Conservation (phyloP, 2,888 invertebrate species). For the Oasisia sp. region DNA sequence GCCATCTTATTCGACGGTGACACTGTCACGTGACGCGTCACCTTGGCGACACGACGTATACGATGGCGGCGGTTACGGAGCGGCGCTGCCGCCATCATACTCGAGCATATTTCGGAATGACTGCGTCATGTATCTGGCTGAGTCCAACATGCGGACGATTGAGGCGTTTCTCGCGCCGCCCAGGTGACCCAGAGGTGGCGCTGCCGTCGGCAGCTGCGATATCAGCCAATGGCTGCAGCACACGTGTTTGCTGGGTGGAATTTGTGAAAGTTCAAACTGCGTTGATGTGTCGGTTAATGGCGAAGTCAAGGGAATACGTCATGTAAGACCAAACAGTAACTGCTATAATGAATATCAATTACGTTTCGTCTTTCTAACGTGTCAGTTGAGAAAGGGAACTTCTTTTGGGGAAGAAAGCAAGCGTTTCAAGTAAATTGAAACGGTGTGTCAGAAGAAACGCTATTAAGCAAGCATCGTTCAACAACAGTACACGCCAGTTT, state of each 20-base stretch:
- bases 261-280: neutral
- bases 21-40: slow-evolving; percentile 28
- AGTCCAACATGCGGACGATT: neutral
- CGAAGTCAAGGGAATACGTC: neutral
- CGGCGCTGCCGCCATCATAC: neutral
- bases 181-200: neutral
- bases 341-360: neutral
- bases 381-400: neutral
- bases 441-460: too few species aligned
- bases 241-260: neutral
- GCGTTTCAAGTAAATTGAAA: too few species aligned
- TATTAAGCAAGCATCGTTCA: too few species aligned
- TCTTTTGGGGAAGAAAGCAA: too few species aligned
- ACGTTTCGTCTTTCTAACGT: neutral
- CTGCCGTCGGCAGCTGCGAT: neutral
- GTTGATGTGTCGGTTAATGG: neutral
- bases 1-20: slow-evolving; percentile 36
- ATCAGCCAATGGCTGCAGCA: neutral
- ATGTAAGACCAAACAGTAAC: neutral
- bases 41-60: neutral
- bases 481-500: too few species aligned
- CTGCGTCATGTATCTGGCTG: slow-evolving; percentile 3
- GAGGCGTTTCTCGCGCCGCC: neutral
- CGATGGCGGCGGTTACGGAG: neutral
- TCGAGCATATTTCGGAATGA: neutral